These are phyloP conservation scores for Acrobasis suavella DNA, from an alignment of 2,888 invertebrate species.

Conservation along the genomic window DNA sequence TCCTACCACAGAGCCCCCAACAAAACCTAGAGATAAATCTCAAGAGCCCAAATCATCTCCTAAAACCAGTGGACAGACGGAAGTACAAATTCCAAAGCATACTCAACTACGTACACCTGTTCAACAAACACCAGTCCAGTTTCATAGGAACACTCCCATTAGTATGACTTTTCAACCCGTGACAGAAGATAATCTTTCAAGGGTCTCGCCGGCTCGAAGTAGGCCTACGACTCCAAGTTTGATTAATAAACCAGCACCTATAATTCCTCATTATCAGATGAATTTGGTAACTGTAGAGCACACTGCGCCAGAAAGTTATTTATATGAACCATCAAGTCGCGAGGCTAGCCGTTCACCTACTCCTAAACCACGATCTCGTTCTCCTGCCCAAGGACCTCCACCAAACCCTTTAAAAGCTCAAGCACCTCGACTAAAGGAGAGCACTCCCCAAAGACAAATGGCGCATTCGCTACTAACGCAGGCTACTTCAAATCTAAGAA, in stretches of 20 bases:
- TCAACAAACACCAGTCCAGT: conserved; percentile 55
- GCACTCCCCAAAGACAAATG: conserved; percentile 61
- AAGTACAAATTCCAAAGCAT: conserved; percentile 38
- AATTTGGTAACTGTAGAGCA: conserved; percentile 87
- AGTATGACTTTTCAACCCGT: conserved; percentile 86
- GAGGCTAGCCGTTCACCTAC: conserved; percentile 85
- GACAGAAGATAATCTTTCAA: conserved; percentile 77
- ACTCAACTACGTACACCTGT: conserved; percentile 47
- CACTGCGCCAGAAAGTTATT: conserved; percentile 80
- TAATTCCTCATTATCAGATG: conserved; percentile 90
- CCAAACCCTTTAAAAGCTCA: conserved; percentile 85
- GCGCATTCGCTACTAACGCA: conserved; percentile 61
- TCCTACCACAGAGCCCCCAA: conserved; percentile 67
- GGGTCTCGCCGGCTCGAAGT: conserved; percentile 78
- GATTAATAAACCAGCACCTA: conserved; percentile 88
- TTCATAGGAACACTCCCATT: conserved; percentile 77
- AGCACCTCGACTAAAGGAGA: conserved; percentile 84
- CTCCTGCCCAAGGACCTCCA: conserved; percentile 88
- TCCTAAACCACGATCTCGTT: conserved; percentile 84
- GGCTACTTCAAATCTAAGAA: conserved; percentile 60
- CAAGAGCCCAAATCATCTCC: conserved; percentile 46
- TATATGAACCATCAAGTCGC: conserved; percentile 84
- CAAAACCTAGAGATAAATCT: conserved; percentile 58
- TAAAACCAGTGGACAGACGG: conserved; percentile 31
- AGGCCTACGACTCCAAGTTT: conserved; percentile 87